A percentile compares a stretch with the other conserved stretches of the same genome.
These are phyloP conservation scores for Leistus spinibarbis DNA, from an alignment of 2,888 invertebrate species.

Conservation along the genomic window DNA sequence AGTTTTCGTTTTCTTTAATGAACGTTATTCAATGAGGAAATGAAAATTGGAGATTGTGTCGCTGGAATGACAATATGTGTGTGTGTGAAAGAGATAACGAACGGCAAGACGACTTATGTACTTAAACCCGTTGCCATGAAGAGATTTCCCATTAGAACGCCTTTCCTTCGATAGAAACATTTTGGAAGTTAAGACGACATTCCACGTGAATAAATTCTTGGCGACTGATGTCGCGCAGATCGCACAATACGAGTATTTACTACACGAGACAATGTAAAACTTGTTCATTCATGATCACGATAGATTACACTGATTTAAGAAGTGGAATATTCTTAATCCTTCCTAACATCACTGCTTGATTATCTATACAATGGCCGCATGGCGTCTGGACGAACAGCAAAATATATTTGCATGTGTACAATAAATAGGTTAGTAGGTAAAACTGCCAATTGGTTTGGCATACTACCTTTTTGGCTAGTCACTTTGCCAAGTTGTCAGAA, in stretches of 20 bases:
- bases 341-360: neutral
- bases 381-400: too few species aligned
- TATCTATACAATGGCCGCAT: neutral
- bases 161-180: neutral
- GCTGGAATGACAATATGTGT: neutral
- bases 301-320: neutral
- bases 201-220: neutral
- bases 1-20: too few species aligned
- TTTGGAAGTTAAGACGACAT: neutral
- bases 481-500: too few species aligned
- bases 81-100: constrained; percentile 6
- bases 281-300: neutral
- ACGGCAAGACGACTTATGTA: constrained; percentile 9
- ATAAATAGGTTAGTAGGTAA: too few species aligned
- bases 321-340: neutral
- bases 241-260: neutral
- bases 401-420: too few species aligned
- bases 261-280: neutral
- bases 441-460: too few species aligned
- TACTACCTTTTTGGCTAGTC: too few species aligned
- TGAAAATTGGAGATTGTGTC: too few species aligned
- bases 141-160: constrained; percentile 18
- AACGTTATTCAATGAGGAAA: neutral
- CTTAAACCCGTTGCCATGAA: constrained; percentile 14
- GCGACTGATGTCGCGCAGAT: neutral